These are phyloP conservation scores for Palythoa grandis DNA, from an alignment of 92 coral and sea anemone species.

Conservation along the genomic window DNA sequence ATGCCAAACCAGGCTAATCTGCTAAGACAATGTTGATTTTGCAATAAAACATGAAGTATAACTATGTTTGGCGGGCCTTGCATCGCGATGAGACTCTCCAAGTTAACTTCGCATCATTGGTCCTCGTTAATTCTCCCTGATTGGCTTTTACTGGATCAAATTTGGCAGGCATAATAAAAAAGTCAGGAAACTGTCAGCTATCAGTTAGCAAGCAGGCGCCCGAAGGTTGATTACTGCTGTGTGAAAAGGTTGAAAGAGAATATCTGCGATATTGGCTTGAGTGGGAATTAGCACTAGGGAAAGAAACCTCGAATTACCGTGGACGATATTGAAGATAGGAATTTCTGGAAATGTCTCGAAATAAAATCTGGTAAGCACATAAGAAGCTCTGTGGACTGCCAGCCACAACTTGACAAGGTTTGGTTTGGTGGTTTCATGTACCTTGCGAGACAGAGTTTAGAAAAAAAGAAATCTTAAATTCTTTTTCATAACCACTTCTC, in stretches of 20 bases:
- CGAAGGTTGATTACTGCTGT: constrained; percentile 3
- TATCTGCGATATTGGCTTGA: constrained; percentile 17
- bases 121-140: background rate
- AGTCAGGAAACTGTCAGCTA: constrained; percentile 35
- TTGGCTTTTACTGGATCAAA: constrained; percentile 23
- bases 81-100: background rate
- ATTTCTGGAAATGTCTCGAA: constrained; percentile 20
- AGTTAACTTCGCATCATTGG: background rate
- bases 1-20: background rate
- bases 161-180: constrained; percentile 21
- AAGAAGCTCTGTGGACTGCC: background rate
- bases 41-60: background rate
- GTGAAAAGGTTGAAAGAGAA: constrained; percentile 33
- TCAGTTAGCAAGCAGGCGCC: constrained; percentile 1
- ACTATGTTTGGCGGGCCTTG: background rate
- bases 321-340: background rate
- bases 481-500: background rate
- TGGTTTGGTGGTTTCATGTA: background rate
- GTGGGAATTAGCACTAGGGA: constrained; percentile 15
- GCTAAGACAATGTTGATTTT: constrained; percentile 21
- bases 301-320: background rate
- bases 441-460: background rate
- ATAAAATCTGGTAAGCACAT: constrained; percentile 32
- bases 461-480: background rate
- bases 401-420: background rate